phyloP scores from a whole-genome alignment of 2,797 vertebrate genomes.

The Enteromius viviparus region DNA sequence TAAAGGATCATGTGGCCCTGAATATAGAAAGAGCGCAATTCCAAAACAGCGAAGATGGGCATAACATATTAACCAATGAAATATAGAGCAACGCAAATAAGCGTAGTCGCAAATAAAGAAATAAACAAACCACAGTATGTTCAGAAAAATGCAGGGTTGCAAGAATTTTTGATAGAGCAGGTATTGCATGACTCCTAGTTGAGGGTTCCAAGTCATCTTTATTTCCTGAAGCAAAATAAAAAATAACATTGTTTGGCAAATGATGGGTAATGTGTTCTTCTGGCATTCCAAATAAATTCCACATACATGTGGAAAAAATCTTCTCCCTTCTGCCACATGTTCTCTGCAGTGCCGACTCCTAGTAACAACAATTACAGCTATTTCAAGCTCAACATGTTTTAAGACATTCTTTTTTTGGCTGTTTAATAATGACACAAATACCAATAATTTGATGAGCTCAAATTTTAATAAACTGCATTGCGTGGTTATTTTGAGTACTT shows the following conservation, averaged over 20 bases:
- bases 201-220: neutral
- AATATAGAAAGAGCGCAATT: neutral
- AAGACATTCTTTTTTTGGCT: neutral
- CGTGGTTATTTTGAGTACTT: neutral
- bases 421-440: neutral
- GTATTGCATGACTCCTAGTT: neutral
- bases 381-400: neutral
- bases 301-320: no score
- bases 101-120: neutral
- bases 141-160: neutral
- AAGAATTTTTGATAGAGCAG: neutral
- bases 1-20: neutral
- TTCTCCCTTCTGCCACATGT: no score
- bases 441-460: neutral
- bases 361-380: neutral
- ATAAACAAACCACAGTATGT: neutral
- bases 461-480: neutral
- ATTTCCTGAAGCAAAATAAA: neutral
- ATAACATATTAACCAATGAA: no score
- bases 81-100: neutral
- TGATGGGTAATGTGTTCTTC: neutral
- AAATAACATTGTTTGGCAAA: neutral
- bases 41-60: no score
- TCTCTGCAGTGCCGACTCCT: neutral
- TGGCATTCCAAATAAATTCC: neutral